Evolutionary conservation across 2,113 vertebrate genomes (phyloP), one percentile per base, ranked within the genome.

Genomic region (Myotis brandtii): DNA sequence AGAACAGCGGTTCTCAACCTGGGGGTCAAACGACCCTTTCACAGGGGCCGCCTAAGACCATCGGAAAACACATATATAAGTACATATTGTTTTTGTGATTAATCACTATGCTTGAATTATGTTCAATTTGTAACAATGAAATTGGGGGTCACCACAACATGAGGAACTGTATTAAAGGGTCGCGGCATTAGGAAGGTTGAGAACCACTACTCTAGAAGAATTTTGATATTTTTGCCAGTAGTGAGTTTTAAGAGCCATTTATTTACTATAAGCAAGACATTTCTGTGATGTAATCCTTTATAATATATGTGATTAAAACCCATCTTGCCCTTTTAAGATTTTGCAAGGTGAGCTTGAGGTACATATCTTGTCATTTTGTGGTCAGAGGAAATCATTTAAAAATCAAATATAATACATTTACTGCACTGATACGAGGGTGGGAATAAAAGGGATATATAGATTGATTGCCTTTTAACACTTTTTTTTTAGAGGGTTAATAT

Each of bases 261-360:
- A 82, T n/a, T 80, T 69, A 73, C 46, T 86, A 62, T 62, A 67
- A 91, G 25, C 64, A 67, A 93, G 83, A 75, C 16, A 48, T 69
- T 56, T 86, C 69, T 82, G 0, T 86, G 73, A 73, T 54, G 50
- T 92, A 95, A 70, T 84, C 20, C 89, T 95, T 70, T 86, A 18
- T 72, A 94, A 20, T 89, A 73, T 72, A 3, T 83, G 25, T 94
- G 32, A 52, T 48, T 69, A 40, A 84, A 79, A 37, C 76, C 46
- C n/a, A 16, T 46, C 37, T 89, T 54, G 20, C 37, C 27, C 56
- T 64, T 43, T 46, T 5, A 87, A 25, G 37, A 32, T 73, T 73
- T 43, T 48, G 23, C 46, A 34, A 32, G 54, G 14, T 16, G 46
- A 32, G 46, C 23, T 25, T 88, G 37, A 46, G 23, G 30, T 76